Evolutionary conservation across 2,888 invertebrate genomes (phyloP).

Genomic region (Noctua pronuba): DNA sequence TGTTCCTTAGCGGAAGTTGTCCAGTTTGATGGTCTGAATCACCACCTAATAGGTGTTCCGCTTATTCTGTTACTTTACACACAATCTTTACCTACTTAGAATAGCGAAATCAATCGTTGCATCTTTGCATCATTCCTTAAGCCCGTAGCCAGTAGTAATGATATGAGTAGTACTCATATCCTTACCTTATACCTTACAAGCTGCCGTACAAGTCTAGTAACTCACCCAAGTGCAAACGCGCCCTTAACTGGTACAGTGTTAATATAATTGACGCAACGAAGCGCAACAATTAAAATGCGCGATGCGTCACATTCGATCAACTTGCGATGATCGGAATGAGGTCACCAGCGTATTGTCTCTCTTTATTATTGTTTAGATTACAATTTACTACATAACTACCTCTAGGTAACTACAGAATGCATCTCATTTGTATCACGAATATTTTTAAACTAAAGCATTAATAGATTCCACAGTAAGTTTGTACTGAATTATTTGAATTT

Average conservation of each 20-base stretch:
- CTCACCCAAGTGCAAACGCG: constrained; percentile 10
- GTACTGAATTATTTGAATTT: constrained; percentile 8
- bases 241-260: constrained; percentile 51
- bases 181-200: too few species aligned
- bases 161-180: too few species aligned
- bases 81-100: not conserved
- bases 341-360: constrained; percentile 78
- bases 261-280: constrained; percentile 70
- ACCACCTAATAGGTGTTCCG: too few species aligned
- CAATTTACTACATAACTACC: constrained; percentile 53
- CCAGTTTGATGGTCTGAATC: not conserved
- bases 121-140: not conserved
- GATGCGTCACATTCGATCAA: constrained; percentile 75
- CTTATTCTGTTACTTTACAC: not conserved
- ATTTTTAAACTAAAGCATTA: constrained; percentile 21
- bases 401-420: constrained; percentile 11
- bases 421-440: constrained; percentile 1
- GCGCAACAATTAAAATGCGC: constrained; percentile 77
- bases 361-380: constrained; percentile 78
- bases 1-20: not conserved
- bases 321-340: constrained; percentile 77
- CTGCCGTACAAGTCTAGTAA: constrained; percentile 13
- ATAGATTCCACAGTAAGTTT: constrained; percentile 3
- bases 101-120: not conserved
- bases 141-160: not conserved